Conservation (phyloP, 1,140 invertebrate species). For the Planococcus citri region DNA sequence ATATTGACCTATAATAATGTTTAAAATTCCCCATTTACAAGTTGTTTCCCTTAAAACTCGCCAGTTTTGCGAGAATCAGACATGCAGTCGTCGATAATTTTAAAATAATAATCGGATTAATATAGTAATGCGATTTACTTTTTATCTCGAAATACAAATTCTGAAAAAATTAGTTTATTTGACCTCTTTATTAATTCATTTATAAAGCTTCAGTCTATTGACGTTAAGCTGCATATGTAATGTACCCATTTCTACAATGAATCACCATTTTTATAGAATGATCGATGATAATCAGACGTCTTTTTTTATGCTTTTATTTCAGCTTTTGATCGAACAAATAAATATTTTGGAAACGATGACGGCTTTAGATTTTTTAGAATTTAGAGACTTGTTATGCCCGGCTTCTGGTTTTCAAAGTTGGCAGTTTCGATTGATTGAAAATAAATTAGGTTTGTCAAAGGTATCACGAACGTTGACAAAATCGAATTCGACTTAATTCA, state of each 20-base stretch:
- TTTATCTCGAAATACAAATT: not conserved
- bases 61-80: not conserved
- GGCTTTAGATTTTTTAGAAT: conserved; percentile 93
- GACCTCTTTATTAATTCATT: conserved; percentile 7
- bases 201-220: not conserved
- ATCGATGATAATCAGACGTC: too few species aligned
- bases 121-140: not conserved
- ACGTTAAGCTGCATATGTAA: too few species aligned
- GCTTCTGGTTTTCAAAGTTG: conserved; percentile 96
- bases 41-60: too few species aligned
- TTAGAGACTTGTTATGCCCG: conserved; percentile 77
- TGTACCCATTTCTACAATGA: too few species aligned
- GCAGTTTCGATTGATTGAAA: conserved; percentile 92
- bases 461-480: too few species aligned
- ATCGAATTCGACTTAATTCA: too few species aligned
- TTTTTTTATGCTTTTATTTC: conserved; percentile 26
- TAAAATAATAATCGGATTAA: not conserved
- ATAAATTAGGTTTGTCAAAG: conserved; percentile 85
- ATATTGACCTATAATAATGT: too few species aligned
- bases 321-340: conserved; percentile 93
- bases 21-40: too few species aligned
- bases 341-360: conserved; percentile 97
- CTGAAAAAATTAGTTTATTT: not conserved
- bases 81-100: not conserved
- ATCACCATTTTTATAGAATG: too few species aligned